Evolutionary conservation across 2,888 invertebrate species (phyloP).

Genomic region (Heliconius aoede): DNA sequence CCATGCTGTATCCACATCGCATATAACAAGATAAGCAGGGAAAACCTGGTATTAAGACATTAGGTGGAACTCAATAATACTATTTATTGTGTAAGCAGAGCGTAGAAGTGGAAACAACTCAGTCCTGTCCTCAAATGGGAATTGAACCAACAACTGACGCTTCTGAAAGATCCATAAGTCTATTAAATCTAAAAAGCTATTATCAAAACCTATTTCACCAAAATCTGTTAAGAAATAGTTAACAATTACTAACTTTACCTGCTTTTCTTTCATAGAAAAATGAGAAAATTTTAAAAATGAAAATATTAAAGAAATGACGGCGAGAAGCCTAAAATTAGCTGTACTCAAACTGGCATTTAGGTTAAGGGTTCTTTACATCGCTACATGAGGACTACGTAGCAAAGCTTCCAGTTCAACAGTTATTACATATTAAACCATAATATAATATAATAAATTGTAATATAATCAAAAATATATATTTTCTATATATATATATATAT

Average conservation of each 20-base stretch:
- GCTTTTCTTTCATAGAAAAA: not conserved
- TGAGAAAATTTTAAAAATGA: slow-evolving; percentile 9
- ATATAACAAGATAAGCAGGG: too few species aligned
- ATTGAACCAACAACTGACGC: too few species aligned
- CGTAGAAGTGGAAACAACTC: too few species aligned
- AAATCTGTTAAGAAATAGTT: not conserved
- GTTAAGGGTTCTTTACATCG: slow-evolving; percentile 27
- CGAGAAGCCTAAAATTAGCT: slow-evolving; percentile 32
- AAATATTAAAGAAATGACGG: slow-evolving; percentile 19
- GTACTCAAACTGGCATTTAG: slow-evolving; percentile 16
- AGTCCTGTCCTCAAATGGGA: too few species aligned
- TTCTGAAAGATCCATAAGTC: not conserved
- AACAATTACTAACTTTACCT: not conserved
- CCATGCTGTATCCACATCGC: too few species aligned
- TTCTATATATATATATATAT: slow-evolving; percentile 50
- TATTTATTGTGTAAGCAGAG: too few species aligned
- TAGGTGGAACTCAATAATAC: too few species aligned
- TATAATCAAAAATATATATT: slow-evolving; percentile 46
- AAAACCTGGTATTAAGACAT: too few species aligned
- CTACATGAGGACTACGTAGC: slow-evolving; percentile 33
- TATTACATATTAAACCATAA: slow-evolving; percentile 19
- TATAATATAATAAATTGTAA: slow-evolving; percentile 3
- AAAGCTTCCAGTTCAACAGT: slow-evolving; percentile 28
- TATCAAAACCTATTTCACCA: not conserved
- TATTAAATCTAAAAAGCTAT: too few species aligned